phyloP scores from a whole-genome alignment of 2,888 invertebrate species.

The Nebria salina region DNA sequence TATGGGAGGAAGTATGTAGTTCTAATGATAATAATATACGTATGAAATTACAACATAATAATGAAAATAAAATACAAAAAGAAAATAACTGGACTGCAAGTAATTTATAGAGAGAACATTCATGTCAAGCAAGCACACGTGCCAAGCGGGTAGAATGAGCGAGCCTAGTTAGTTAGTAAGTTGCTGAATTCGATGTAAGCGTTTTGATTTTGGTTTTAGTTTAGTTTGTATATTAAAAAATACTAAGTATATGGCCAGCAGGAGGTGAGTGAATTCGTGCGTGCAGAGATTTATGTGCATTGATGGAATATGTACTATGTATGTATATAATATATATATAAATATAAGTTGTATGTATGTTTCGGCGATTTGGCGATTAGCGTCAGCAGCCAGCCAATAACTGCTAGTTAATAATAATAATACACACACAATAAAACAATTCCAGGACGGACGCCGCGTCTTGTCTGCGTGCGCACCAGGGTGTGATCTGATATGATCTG shows the following conservation, averaged over 20 bases:
- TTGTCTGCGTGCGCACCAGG: constrained; percentile 40
- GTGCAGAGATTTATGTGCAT: constrained; percentile 6
- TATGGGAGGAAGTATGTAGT: neutral
- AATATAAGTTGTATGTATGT: neutral
- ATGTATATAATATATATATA: neutral
- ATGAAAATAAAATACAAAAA: neutral
- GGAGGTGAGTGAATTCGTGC: neutral
- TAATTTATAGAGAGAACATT: constrained; percentile 12
- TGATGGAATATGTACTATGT: neutral
- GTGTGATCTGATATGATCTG: constrained; percentile 18
- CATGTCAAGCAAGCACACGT: constrained; percentile 27
- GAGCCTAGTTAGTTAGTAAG: neutral
- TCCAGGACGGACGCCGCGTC: constrained; percentile 46
- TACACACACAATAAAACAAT: constrained; percentile 19
- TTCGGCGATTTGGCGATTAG: constrained; percentile 3
- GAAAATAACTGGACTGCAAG: constrained; percentile 11
- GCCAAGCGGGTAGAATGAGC: constrained; percentile 12
- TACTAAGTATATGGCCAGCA: neutral
- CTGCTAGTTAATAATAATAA: constrained; percentile 12
- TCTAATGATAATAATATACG: constrained; percentile 9
- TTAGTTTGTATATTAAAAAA: neutral
- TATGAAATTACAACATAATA: neutral
- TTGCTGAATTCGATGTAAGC: too few relatives aligned
- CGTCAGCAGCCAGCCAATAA: constrained; percentile 16
- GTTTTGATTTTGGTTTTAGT: neutral